Evolutionary conservation across 2,113 vertebrate genomes (phyloP).

Genomic region (Melanerpes formicivorus): DNA sequence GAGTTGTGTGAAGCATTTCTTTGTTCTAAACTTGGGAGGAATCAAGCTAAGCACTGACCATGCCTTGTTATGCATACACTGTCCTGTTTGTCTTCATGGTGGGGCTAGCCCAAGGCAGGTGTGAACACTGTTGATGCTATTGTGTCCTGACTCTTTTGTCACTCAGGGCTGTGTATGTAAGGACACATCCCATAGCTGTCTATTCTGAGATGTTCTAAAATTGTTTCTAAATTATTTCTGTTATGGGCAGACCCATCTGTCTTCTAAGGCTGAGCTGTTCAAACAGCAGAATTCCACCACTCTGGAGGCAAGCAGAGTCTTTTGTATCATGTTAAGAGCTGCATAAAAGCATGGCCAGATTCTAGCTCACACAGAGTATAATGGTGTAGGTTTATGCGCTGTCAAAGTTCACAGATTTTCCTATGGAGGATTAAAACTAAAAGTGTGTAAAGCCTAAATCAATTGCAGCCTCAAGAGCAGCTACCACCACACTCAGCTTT

Average conservation of each 20-base stretch:
- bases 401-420: background rate
- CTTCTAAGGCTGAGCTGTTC: background rate
- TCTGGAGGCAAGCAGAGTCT: background rate
- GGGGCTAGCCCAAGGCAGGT: background rate
- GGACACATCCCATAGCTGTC: background rate
- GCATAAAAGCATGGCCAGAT: background rate
- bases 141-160: background rate
- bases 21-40: background rate
- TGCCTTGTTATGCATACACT: accelerated
- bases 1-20: background rate
- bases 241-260: background rate
- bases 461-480: background rate
- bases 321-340: background rate
- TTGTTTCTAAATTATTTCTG: background rate
- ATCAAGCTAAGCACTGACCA: background rate
- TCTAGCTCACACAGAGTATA: background rate
- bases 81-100: background rate
- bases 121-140: background rate
- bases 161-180: background rate
- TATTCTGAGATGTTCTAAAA: background rate
- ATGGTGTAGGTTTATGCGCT: background rate
- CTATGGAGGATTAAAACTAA: background rate
- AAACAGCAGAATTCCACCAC: background rate
- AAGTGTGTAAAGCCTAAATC: background rate
- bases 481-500: background rate